Base-by-base conservation (phyloP, 2,797 vertebrate species). In the Carcharodon carcharias region DNA sequence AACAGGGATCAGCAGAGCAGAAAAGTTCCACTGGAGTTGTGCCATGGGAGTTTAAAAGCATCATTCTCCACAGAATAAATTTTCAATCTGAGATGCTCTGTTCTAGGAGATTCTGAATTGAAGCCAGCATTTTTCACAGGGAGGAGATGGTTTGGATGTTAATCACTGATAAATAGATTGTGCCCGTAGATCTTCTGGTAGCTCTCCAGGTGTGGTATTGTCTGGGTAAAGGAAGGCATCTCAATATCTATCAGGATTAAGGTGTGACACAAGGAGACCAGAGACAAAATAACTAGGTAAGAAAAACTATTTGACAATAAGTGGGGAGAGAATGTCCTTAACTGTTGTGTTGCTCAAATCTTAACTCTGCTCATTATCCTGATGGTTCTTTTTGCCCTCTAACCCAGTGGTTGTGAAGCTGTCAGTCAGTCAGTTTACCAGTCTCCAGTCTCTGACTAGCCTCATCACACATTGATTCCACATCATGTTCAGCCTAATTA, bases 401-500 rank as follows among this genome's bases (percentile, higher is more conserved):
- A 23, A 95, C 21, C 45, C n/a, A 73, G 45, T 21, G 16, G 69
- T n/a, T 77, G 69, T 95, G 69, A 58, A 8, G 28, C 54, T 92
- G 28, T 58, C 50, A 3, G n/a, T 56, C n/a, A 35, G 45, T 26
- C 54, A 65, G 21, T 67, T 93, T 40, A 0, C 5, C n/a, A 93
- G 63, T 2, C 21, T 93, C 26, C 61, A 67, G 67, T 21, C 40
- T 67, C 21, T 40, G 40, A 8, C 21, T 40, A 11, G 40, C 50
- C 94, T 23, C 93, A 31, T 45, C 93, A 26, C 63, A 4, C 65
- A 9, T 12, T 35, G 5, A 73, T 21, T 56, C 96, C 96, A 96
- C 97, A 98, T 97, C 96, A 99, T 99, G 98, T 98, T 99, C 97
- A 98, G 98, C 96, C 97, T 98, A 92, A 97, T 99, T 96, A 98